A percentile compares a stretch with the other conserved stretches of the same genome.
These are phyloP conservation scores for Sturnira hondurensis DNA, from an alignment of 2,113 vertebrate species.

Conservation along the genomic window DNA sequence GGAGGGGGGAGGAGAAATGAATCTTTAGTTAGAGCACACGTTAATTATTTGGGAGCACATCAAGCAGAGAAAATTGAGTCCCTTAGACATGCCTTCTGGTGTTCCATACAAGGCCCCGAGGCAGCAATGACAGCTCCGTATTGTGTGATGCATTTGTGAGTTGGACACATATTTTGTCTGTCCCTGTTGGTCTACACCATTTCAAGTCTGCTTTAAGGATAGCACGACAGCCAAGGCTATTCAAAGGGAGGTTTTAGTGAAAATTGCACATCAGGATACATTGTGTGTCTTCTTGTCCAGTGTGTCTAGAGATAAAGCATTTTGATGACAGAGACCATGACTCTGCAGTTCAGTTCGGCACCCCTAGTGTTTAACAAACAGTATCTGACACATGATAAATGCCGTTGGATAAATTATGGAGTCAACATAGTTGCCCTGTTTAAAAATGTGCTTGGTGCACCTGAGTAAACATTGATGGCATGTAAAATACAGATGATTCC, in stretches of 20 bases:
- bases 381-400: background rate
- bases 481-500: background rate
- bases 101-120: background rate
- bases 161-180: background rate
- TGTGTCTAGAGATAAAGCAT: background rate
- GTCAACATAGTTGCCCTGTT: background rate
- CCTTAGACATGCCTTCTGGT: background rate
- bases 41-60: constrained; percentile 46
- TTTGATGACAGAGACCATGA: background rate
- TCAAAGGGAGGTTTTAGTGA: background rate
- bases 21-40: constrained; percentile 22
- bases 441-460: background rate
- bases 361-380: background rate
- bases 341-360: background rate
- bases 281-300: background rate
- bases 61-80: constrained; percentile 30
- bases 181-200: background rate
- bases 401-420: background rate
- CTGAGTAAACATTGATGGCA: background rate
- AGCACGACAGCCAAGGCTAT: background rate
- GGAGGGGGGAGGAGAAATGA: too few species aligned
- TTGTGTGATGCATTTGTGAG: background rate
- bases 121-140: background rate
- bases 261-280: background rate
- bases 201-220: background rate